These are phyloP conservation scores for Acropora yongei DNA, from an alignment of 64 coral and sea anemone genomes.

Conservation along the genomic window DNA sequence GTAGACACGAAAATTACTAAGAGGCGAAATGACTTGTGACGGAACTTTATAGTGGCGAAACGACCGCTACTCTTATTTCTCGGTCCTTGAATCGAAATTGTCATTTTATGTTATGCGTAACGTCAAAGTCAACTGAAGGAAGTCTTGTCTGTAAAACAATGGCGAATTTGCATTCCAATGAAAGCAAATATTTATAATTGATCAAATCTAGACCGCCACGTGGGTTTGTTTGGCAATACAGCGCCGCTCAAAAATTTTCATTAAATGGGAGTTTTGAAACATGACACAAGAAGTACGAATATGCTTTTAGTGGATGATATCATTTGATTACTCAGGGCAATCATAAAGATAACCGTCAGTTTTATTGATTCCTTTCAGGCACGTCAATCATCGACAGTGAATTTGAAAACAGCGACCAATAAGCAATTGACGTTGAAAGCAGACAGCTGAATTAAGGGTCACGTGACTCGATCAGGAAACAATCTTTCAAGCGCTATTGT, in stretches of 20 bases:
- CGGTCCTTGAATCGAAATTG: background rate
- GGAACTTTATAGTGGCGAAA: too few relatives aligned
- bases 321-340: slow-evolving; percentile 2
- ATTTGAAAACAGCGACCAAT: slow-evolving; percentile 25
- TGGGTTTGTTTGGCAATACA: background rate
- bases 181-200: slow-evolving; percentile 8
- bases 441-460: slow-evolving; percentile 26
- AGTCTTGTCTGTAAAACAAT: background rate
- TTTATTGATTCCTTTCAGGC: slow-evolving; percentile 12
- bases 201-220: background rate
- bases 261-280: background rate
- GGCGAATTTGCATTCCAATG: background rate
- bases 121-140: background rate
- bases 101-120: background rate
- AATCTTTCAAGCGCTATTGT: slow-evolving; percentile 11
- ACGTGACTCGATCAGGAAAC: background rate
- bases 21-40: too few relatives aligned
- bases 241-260: background rate
- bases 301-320: slow-evolving; percentile 24
- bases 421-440: background rate
- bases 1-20: too few relatives aligned
- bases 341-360: background rate
- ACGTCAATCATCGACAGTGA: background rate
- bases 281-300: background rate
- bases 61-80: background rate